phyloP scores from a whole-genome alignment of 2,888 invertebrate species.

The Saturnia pavonia region DNA sequence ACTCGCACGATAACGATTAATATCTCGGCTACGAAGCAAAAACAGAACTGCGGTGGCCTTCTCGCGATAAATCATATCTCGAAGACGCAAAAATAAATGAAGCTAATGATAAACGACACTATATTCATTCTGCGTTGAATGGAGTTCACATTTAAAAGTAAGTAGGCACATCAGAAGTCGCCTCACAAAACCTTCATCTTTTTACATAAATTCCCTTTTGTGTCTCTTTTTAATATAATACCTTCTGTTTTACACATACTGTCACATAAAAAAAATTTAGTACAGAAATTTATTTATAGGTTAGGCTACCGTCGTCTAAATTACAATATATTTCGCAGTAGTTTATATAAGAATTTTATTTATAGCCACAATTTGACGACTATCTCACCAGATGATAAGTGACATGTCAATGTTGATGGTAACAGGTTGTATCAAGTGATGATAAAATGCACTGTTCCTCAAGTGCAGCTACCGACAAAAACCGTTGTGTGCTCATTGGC shows the following conservation, averaged over 20 bases:
- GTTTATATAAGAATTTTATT: too few relatives aligned
- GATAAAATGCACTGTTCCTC: too few relatives aligned
- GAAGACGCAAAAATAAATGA: constrained; percentile 81
- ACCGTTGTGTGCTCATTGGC: too few relatives aligned
- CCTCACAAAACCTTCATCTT: neutral
- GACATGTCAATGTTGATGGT: too few relatives aligned
- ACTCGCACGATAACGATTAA: constrained; percentile 80
- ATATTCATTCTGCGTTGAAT: constrained; percentile 63
- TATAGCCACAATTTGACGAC: too few relatives aligned
- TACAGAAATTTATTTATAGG: neutral
- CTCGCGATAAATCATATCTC: constrained; percentile 79
- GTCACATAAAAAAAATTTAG: neutral
- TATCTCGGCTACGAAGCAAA: constrained; percentile 77
- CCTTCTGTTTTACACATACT: constrained; percentile 35
- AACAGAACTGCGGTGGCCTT: constrained; percentile 75
- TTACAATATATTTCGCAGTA: neutral
- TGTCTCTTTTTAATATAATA: neutral
- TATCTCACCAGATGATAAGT: too few relatives aligned
- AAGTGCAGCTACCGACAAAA: too few relatives aligned
- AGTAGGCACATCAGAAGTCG: constrained; percentile 26
- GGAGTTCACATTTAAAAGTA: constrained; percentile 67
- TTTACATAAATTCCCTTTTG: neutral
- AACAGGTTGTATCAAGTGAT: too few relatives aligned
- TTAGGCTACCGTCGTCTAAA: neutral
- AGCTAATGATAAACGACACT: constrained; percentile 78